Base-by-base conservation (phyloP, 1,140 invertebrate species). In the Spodoptera frugiperda region DNA sequence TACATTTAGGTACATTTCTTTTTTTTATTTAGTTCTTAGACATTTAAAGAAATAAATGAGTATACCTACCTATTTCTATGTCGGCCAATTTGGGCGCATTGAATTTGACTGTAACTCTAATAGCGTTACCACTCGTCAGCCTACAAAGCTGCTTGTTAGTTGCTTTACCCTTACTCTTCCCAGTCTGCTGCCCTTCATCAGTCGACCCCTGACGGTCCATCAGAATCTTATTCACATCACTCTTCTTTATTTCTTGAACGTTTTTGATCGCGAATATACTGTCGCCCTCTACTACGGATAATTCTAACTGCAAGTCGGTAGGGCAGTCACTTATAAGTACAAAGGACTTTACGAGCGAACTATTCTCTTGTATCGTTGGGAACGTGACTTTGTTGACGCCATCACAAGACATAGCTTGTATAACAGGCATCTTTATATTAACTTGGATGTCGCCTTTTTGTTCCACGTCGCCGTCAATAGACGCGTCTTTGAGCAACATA, bases 221-320 rank as follows among this genome's bases (percentile, higher is more conserved):
- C 11, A 93, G 54, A 8, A 82, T 84, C 54, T 91, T 93, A 53
- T 85, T 92, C 0, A 93, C 82, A 33, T 94, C 92, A 57, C 68
- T 79, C 53, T 89, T 93, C 17, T 82, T 88, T 54, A 93, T 92
- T 73, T 93, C 92, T 68, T 93, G 91, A 44, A 91, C 88, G 65
- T 83, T 89, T 53, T 84, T 90, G 39, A 93, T 90, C 3, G 82
- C 57, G 61, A 91, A 93, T 75, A 90, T 80, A 54, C 82, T 87
- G 1, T 91, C 89, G 6, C 84, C 87, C 59, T 88, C 88, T 0
- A 77, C 76, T 1, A 92, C 75, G 0, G 87, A 86, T 21, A 93
- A 68, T 49, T 88, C 89, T 19, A 94, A 74, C 54, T 90, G 87
- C n/a, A 94, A 80, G 74, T 94, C 91, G 1, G 81, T 84, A 0